phyloP scores from a whole-genome alignment of 2,888 invertebrate species.

The Dynastes tityus region DNA sequence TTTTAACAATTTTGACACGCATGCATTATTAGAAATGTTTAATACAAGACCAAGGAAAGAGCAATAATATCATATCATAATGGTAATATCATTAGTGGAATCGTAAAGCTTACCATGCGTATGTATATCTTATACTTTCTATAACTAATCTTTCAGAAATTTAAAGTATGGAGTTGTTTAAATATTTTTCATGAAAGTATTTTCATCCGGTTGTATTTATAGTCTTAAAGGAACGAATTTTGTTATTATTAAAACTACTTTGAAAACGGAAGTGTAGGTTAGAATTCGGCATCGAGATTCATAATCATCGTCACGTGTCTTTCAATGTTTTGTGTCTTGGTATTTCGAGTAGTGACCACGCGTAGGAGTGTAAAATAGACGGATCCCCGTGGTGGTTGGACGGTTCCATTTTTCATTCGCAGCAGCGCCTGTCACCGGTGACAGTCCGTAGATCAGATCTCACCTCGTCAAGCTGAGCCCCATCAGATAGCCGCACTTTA shows the following conservation, averaged over 20 bases:
- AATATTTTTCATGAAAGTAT: too few species aligned
- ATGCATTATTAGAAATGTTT: too few species aligned
- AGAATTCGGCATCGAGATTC: background rate
- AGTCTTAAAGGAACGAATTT: too few species aligned
- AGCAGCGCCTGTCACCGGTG: slow-evolving; percentile 66
- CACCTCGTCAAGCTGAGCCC: slow-evolving; percentile 61
- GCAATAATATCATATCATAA: too few species aligned
- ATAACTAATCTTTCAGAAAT: too few species aligned
- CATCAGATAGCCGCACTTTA: slow-evolving; percentile 59
- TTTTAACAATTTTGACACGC: too few species aligned
- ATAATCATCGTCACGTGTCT: slow-evolving; percentile 38
- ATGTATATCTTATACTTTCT: too few species aligned
- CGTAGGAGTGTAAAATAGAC: slow-evolving; percentile 54
- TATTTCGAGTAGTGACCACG: slow-evolving; percentile 49
- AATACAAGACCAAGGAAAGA: too few species aligned
- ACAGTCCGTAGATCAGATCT: slow-evolving; percentile 66
- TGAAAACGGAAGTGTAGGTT: slow-evolving; percentile 6
- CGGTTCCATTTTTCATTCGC: slow-evolving; percentile 66
- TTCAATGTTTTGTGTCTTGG: slow-evolving; percentile 39
- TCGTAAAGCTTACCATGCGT: too few species aligned
- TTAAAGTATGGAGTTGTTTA: too few species aligned
- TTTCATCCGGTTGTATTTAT: too few species aligned
- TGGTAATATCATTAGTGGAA: too few species aligned
- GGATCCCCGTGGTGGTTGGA: slow-evolving; percentile 56
- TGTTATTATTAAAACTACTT: background rate